A percentile compares a stretch with the other conserved stretches of the same genome.
Conservation (phyloP, 2,888 invertebrate species). For the Uloborus plumipes region DNA sequence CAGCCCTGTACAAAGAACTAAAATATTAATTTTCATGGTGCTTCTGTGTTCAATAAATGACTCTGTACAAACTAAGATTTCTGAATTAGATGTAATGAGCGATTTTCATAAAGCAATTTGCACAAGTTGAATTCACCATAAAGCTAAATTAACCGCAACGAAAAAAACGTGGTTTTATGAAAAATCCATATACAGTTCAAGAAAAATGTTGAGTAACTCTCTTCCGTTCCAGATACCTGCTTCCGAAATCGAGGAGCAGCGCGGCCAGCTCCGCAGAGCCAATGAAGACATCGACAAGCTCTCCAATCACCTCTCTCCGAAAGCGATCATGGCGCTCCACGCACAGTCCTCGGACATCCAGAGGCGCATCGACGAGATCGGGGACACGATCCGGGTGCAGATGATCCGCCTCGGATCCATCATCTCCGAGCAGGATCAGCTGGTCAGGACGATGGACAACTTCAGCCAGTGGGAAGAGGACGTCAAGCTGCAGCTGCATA, state of each 20-base stretch:
- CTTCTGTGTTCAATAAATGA: too few relatives aligned
- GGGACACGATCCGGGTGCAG: constrained; percentile 34
- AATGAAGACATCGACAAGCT: constrained; percentile 49
- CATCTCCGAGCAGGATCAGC: constrained; percentile 87
- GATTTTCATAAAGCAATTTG: too few relatives aligned
- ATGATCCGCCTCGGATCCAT: constrained; percentile 70
- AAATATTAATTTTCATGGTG: too few relatives aligned
- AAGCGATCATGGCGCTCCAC: constrained; percentile 56
- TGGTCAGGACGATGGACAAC: constrained; percentile 70
- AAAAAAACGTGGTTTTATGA: too few relatives aligned
- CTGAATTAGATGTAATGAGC: too few relatives aligned
- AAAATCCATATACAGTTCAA: too few relatives aligned
- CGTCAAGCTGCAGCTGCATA: constrained; percentile 68
- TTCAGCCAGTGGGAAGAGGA: constrained; percentile 59
- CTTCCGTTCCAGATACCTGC: constrained; percentile 20
- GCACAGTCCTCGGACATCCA: constrained; percentile 52
- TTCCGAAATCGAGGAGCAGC: constrained; percentile 44
- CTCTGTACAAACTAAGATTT: too few relatives aligned
- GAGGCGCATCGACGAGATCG: constrained; percentile 54
- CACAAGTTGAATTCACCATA: too few relatives aligned
- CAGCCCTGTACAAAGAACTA: too few relatives aligned
- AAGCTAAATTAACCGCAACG: too few relatives aligned
- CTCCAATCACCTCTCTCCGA: constrained; percentile 47
- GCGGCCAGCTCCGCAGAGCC: constrained; percentile 28
- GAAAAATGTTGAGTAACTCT: background rate